Base-by-base conservation (phyloP, 2,888 invertebrate species). In the Biston betularia region DNA sequence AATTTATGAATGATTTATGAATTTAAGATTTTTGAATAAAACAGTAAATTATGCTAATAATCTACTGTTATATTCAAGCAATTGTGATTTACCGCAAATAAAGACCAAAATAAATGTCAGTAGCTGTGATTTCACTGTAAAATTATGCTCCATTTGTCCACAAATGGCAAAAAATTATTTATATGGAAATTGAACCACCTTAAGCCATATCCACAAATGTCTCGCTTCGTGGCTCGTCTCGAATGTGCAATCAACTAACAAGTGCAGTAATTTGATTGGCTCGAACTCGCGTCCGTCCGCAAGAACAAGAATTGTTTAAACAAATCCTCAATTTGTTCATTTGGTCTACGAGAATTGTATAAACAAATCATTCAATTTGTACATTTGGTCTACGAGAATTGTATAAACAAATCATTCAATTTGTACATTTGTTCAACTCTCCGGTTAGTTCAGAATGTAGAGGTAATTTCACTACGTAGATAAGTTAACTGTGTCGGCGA, bases 211-310 rank as follows among this genome's bases (percentile, higher is more conserved):
- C 54, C 54, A 65, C 8, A 2, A 10, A 3, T 53, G 38, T 8
- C 1, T 6, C 8, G 8, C 15, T 38, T 5, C 6, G 11, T 46
- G 34, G 7, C 40, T n/a, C 40, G 54, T 65, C 60, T 15, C 69
- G 63, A 75, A 65, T 57, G 70, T 76, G 83, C 86, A 86, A 86
- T 86, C 86, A 86, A 82, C 88, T 87, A 88, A 88, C 88, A 86
- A 86, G 84, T 84, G 82, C 80, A 84, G 81, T 88, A 88, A 88
- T 86, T 86, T 81, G 86, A 88, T 88, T 88, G 87, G 82, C 62
- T 48, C 72, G 79, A 77, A 78, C 79, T 78, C 57, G 50, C 33
- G 48, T 40, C 59, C 59, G 65, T 58, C 75, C 75, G 80, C 79
- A 85, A 81, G 81, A 84, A 82, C 83, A 81, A 81, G 77, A 76